Evolutionary conservation across 2,888 invertebrate genomes (phyloP).

Genomic region (Neoscelio sp.): DNA sequence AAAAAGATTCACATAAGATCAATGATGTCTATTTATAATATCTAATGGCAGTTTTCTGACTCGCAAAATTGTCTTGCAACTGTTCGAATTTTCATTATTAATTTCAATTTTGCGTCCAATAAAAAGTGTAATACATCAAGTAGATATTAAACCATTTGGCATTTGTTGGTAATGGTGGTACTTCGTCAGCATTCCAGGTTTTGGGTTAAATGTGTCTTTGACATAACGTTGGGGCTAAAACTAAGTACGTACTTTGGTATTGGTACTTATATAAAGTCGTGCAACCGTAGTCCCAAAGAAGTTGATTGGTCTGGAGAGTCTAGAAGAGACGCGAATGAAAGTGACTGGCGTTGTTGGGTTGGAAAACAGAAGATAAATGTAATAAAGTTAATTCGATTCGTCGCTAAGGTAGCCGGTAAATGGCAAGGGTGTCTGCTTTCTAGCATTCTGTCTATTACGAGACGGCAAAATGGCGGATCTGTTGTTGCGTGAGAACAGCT

Average conservation of each 20-base stretch:
- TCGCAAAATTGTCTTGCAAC: no score
- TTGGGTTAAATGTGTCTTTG: constrained; percentile 55
- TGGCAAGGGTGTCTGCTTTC: constrained; percentile 77
- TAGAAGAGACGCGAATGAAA: constrained; percentile 67
- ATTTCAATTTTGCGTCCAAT: constrained; percentile 22
- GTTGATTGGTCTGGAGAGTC: constrained; percentile 62
- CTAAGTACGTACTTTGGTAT: not conserved
- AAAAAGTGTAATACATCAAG: constrained; percentile 43
- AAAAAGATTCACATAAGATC: no score
- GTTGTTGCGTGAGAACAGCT: constrained; percentile 68
- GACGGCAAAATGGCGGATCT: constrained; percentile 75
- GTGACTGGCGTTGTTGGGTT: constrained; percentile 76
- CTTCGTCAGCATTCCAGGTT: constrained; percentile 50
- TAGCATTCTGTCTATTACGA: constrained; percentile 78
- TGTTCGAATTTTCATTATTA: constrained; percentile 7
- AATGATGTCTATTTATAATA: no score
- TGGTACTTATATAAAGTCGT: constrained; percentile 31
- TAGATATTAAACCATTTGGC: constrained; percentile 54
- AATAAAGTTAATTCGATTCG: constrained; percentile 82
- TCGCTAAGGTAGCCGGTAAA: constrained; percentile 68
- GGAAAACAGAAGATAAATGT: constrained; percentile 81
- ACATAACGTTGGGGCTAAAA: constrained; percentile 23
- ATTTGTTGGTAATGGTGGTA: constrained; percentile 45
- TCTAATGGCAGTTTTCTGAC: no score
- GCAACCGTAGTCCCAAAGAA: constrained; percentile 42